These are phyloP conservation scores for Aspidapion aeneum DNA, from an alignment of 2,888 invertebrate genomes.

Conservation along the genomic window DNA sequence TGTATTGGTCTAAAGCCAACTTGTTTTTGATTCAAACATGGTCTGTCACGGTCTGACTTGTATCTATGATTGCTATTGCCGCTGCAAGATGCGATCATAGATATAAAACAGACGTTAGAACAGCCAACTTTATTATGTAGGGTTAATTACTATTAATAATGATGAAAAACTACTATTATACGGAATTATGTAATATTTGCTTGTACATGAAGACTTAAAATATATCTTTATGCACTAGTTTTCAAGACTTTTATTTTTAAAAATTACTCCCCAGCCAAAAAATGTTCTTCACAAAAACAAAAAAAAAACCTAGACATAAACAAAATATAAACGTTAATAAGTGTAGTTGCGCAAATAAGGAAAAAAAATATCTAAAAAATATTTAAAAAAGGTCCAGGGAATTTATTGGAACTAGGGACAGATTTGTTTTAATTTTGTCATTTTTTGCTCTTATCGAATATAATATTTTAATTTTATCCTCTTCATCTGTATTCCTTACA, in stretches of 20 bases:
- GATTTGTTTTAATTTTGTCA: slow-evolving; percentile 44
- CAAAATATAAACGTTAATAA: not conserved
- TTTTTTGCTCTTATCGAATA: slow-evolving; percentile 48
- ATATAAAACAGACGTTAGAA: too few species aligned
- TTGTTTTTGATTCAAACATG: too few species aligned
- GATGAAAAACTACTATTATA: slow-evolving; percentile 48
- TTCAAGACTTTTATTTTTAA: slow-evolving; percentile 16
- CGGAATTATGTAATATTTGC: slow-evolving; percentile 64
- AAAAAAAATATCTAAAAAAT: slow-evolving; percentile 26
- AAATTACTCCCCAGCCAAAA: not conserved
- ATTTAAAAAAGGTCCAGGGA: slow-evolving; percentile 40
- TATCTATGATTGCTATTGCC: too few species aligned
- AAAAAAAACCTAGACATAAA: slow-evolving; percentile 8
- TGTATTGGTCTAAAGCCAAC: too few species aligned
- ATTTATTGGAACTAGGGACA: slow-evolving; percentile 45
- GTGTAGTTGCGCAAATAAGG: slow-evolving; percentile 42
- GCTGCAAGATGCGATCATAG: too few species aligned
- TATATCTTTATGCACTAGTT: slow-evolving; percentile 72
- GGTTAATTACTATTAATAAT: slow-evolving; percentile 34
- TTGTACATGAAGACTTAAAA: slow-evolving; percentile 74
- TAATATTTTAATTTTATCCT: slow-evolving; percentile 37
- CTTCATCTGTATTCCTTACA: too few species aligned
- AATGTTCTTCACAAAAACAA: not conserved
- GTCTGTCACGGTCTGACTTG: too few species aligned
- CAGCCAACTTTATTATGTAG: too few species aligned